Evolutionary conservation across 1,140 invertebrate species (phyloP).

Genomic region (Eulimnadia texana): DNA sequence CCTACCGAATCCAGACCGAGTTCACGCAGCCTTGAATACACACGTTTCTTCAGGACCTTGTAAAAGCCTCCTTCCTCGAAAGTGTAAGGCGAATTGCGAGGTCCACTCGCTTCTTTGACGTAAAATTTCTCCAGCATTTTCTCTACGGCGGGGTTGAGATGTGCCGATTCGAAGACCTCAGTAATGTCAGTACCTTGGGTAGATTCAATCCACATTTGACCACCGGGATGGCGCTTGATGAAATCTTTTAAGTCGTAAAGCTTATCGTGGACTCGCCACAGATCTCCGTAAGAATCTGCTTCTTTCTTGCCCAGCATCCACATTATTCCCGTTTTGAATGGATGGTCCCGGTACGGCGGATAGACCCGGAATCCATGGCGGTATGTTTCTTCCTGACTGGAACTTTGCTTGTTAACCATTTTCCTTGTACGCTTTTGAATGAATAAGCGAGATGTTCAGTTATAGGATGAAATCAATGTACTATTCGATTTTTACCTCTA

Average conservation of each 20-base stretch:
- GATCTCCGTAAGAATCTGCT: conserved; percentile 54
- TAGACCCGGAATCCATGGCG: conserved; percentile 22
- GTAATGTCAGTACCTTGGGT: conserved; percentile 51
- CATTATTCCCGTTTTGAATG: conserved; percentile 20
- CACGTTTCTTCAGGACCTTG: conserved; percentile 40
- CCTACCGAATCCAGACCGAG: too few relatives aligned
- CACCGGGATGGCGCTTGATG: conserved; percentile 57
- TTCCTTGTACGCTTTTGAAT: too few relatives aligned
- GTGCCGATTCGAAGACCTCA: conserved; percentile 50
- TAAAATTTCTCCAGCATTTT: conserved; percentile 44
- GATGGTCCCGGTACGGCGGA: conserved; percentile 20
- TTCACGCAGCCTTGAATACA: conserved; percentile 29
- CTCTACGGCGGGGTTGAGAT: conserved; percentile 36
- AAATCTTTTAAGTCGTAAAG: conserved; percentile 60
- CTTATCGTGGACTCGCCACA: conserved; percentile 60
- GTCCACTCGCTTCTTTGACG: conserved; percentile 35
- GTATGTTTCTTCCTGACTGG: too few relatives aligned
- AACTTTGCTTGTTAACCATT: too few relatives aligned
- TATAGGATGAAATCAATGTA: too few relatives aligned
- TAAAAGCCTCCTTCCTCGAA: conserved; percentile 54
- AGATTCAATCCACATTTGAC: conserved; percentile 49
- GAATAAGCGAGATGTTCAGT: too few relatives aligned
- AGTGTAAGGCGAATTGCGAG: conserved; percentile 47
- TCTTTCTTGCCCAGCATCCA: conserved; percentile 47
- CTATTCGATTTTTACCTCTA: too few relatives aligned